phyloP scores from a whole-genome alignment of 37 sponge, comb jelly and placozoan species.

The Hexactinellida sp. region DNA sequence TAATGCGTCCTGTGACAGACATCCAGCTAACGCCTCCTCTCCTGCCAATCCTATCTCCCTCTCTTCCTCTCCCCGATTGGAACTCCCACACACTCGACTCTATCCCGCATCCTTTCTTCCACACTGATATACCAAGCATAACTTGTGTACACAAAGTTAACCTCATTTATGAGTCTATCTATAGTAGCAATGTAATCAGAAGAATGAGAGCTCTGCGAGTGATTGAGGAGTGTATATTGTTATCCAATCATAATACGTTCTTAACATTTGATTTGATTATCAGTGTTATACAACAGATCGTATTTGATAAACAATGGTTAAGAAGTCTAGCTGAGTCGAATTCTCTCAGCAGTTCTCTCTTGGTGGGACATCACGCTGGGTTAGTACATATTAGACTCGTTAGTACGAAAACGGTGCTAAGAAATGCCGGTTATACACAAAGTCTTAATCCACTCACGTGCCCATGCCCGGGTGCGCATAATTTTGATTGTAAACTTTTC shows the following conservation, averaged over 20 bases:
- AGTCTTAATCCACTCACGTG: no score
- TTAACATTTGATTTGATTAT: background rate
- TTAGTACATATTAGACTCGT: no score
- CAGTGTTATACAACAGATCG: background rate
- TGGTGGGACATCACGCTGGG: background rate
- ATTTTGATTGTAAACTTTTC: no score
- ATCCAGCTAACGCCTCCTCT: conserved; percentile 8
- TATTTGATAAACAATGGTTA: background rate
- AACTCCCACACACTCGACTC: background rate
- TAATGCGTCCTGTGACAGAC: background rate
- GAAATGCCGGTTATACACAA: no score
- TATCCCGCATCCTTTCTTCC: background rate
- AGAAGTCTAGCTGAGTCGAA: background rate
- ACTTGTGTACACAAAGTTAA: background rate
- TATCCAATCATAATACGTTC: background rate
- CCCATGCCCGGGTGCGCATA: no score
- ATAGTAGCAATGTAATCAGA: background rate
- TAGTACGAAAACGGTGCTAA: no score
- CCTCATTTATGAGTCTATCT: background rate
- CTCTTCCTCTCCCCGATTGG: background rate
- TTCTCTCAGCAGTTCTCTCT: background rate
- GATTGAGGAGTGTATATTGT: background rate
- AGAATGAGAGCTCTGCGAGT: background rate
- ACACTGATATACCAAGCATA: background rate
- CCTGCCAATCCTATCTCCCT: background rate